Conservation (phyloP, 2,888 invertebrate genomes). For the Psylliodes chrysocephalus region DNA sequence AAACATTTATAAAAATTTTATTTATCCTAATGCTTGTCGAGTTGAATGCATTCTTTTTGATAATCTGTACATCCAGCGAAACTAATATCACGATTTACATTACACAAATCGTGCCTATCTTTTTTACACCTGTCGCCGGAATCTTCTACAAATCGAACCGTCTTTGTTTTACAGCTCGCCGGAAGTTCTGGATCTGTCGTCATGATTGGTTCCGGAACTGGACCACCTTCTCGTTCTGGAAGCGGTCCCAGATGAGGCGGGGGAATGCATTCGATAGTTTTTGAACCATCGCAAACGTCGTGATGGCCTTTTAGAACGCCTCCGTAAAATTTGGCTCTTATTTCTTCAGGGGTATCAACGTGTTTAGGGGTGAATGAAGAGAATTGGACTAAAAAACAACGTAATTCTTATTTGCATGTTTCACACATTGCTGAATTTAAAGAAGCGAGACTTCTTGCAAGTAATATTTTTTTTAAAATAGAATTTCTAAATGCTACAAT, state of each 20-base stretch:
- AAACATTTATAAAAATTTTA: too few species aligned
- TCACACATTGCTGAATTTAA: too few species aligned
- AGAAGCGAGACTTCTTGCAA: too few species aligned
- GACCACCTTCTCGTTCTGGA: too few species aligned
- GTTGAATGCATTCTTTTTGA: slow-evolving; percentile 42
- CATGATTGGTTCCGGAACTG: slow-evolving; percentile 54
- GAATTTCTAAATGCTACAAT: too few species aligned
- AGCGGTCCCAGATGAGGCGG: slow-evolving; percentile 41
- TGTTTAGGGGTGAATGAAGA: slow-evolving; percentile 58
- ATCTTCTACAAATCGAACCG: slow-evolving; percentile 57
- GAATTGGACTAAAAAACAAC: too few species aligned
- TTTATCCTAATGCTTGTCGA: too few species aligned
- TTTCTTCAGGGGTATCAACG: slow-evolving; percentile 61
- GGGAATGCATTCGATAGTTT: slow-evolving; percentile 53
- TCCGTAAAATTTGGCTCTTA: slow-evolving; percentile 59
- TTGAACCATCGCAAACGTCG: slow-evolving; percentile 54
- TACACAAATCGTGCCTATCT: slow-evolving; percentile 58
- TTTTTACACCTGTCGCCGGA: slow-evolving; percentile 55
- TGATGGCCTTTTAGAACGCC: slow-evolving; percentile 58
- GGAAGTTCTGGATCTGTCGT: slow-evolving; percentile 55
- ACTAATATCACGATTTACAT: slow-evolving; percentile 54
- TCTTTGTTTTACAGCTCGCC: slow-evolving; percentile 56
- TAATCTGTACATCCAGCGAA: slow-evolving; percentile 59
- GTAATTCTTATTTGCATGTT: too few species aligned
- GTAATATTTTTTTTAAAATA: too few species aligned